These are phyloP conservation scores for Diogma glabrata DNA, from an alignment of 2,888 invertebrate species.

Conservation along the genomic window DNA sequence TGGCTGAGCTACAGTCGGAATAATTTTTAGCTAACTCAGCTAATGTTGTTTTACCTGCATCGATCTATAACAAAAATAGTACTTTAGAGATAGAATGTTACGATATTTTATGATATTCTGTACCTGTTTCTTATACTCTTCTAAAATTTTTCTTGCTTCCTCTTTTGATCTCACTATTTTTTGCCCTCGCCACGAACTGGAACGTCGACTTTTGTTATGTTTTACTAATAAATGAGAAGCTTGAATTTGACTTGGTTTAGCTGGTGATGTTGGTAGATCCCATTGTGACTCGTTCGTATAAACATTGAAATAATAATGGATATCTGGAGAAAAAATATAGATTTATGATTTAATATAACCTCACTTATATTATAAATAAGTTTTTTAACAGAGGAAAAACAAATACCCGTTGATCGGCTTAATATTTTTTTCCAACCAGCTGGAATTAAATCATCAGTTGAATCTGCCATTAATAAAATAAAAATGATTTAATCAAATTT, in stretches of 20 bases:
- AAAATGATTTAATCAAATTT: too few species aligned
- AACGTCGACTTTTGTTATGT: constrained; percentile 80
- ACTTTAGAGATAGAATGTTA: background rate
- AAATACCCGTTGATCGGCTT: constrained; percentile 66
- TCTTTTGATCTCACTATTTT: constrained; percentile 83
- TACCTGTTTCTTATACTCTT: constrained; percentile 42
- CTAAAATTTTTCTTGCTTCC: constrained; percentile 77
- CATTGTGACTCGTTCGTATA: constrained; percentile 97
- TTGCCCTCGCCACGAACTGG: constrained; percentile 93
- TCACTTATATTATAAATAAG: too few species aligned
- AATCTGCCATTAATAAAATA: constrained; percentile 15
- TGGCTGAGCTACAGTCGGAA: constrained; percentile 97
- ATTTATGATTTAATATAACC: constrained; percentile 5
- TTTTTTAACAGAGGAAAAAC: constrained; percentile 11
- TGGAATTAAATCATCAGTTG: constrained; percentile 44
- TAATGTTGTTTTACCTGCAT: constrained; percentile 66
- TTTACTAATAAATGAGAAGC: constrained; percentile 94
- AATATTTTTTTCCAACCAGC: constrained; percentile 89
- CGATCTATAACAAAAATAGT: constrained; percentile 45
- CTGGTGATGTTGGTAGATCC: constrained; percentile 84
- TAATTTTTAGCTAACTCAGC: constrained; percentile 79
- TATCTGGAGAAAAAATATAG: constrained; percentile 45
- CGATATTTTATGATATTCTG: too few species aligned
- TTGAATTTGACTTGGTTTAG: constrained; percentile 64
- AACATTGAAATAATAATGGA: constrained; percentile 87